Evolutionary conservation across 2,888 invertebrate species (phyloP).

Genomic region (Eulithis testata): DNA sequence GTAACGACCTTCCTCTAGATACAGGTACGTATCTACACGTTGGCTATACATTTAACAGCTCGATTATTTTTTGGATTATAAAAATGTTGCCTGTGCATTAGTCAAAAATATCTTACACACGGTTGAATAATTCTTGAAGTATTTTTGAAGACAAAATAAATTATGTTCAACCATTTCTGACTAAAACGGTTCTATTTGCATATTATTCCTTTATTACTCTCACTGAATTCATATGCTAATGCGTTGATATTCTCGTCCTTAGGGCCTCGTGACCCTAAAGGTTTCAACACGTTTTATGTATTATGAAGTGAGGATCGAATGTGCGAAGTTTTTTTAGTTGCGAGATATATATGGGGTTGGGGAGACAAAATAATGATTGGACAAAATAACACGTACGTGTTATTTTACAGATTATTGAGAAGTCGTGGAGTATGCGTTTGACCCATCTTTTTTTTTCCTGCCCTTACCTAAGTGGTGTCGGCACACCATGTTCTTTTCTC

Average conservation of each 20-base stretch:
- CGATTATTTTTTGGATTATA: too few species aligned
- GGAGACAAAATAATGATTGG: too few species aligned
- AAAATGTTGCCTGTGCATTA: too few species aligned
- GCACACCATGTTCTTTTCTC: too few species aligned
- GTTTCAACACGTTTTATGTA: constrained; percentile 46
- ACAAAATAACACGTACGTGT: too few species aligned
- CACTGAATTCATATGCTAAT: constrained; percentile 77
- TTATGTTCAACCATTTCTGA: constrained; percentile 15
- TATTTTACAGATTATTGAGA: not conserved
- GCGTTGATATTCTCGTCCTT: constrained; percentile 65
- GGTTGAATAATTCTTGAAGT: not conserved
- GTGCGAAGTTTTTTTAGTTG: constrained; percentile 28
- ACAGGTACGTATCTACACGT: not conserved
- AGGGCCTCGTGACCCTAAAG: constrained; percentile 62
- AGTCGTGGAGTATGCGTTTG: too few species aligned
- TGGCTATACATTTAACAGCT: too few species aligned
- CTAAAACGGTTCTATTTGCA: constrained; percentile 60
- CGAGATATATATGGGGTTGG: constrained; percentile 18
- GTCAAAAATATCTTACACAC: too few species aligned
- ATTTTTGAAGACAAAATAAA: constrained; percentile 5
- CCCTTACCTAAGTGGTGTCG: too few species aligned
- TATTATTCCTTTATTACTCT: constrained; percentile 79
- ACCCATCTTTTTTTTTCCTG: too few species aligned
- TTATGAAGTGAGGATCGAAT: constrained; percentile 33
- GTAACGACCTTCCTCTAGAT: too few species aligned